A percentile compares a stretch with the other conserved stretches of the same genome.
phyloP scores from a whole-genome alignment of 2,797 vertebrate genomes.

The Gymnoscopelus braueri region DNA sequence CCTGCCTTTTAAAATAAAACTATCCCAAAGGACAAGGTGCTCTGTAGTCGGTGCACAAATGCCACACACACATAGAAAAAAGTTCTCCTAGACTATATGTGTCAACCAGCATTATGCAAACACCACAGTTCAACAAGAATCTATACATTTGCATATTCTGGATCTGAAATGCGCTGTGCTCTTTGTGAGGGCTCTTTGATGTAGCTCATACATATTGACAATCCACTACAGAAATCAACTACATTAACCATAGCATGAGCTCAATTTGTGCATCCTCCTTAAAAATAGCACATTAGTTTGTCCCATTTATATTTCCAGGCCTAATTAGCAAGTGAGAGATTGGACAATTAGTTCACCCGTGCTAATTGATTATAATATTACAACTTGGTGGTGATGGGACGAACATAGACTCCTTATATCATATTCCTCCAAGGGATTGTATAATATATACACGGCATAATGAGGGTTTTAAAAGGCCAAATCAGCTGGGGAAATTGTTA shows the following conservation, averaged over 20 bases:
- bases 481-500: slow-evolving; percentile 77
- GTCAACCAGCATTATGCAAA: slow-evolving; percentile 73
- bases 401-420: slow-evolving; percentile 60
- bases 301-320: slow-evolving; percentile 71
- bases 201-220: slow-evolving; percentile 81
- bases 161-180: slow-evolving; percentile 62
- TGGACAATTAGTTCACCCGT: slow-evolving; percentile 77
- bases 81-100: slow-evolving; percentile 46
- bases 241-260: slow-evolving; percentile 58
- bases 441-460: slow-evolving; percentile 78
- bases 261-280: slow-evolving; percentile 61
- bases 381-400: slow-evolving; percentile 71
- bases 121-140: slow-evolving; percentile 67
- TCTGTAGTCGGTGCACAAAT: slow-evolving; percentile 66
- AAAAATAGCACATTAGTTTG: slow-evolving; percentile 61
- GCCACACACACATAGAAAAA: slow-evolving; percentile 46
- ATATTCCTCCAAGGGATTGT: slow-evolving; percentile 69
- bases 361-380: slow-evolving; percentile 82
- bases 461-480: slow-evolving; percentile 75
- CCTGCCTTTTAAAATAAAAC: slow-evolving; percentile 63
- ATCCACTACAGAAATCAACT: slow-evolving; percentile 58
- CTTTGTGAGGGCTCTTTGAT: slow-evolving; percentile 74
- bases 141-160: slow-evolving; percentile 71
- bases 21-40: slow-evolving; percentile 71
- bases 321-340: slow-evolving; percentile 78